phyloP scores from a whole-genome alignment of 2,113 vertebrate genomes.

The Vicugna pacos region DNA sequence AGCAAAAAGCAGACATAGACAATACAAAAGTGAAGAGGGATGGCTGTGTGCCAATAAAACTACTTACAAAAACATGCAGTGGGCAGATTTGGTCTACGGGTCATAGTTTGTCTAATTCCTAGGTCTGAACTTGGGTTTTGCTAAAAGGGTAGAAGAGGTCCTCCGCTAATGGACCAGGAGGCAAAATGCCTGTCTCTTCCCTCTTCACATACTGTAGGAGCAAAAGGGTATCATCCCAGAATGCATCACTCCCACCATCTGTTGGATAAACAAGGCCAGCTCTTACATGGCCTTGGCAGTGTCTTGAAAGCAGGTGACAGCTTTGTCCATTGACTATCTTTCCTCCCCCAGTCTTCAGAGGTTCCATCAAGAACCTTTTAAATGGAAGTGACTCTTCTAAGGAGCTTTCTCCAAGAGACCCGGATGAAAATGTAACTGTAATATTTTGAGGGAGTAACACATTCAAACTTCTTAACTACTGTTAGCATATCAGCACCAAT shows the following conservation, averaged over 20 bases:
- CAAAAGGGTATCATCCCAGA: not conserved
- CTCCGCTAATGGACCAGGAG: not conserved
- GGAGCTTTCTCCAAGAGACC: not conserved
- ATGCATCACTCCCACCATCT: too few species aligned
- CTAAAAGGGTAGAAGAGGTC: constrained; percentile 5
- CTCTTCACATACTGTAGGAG: not conserved
- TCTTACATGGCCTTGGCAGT: not conserved
- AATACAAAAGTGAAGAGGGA: not conserved
- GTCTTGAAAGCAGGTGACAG: not conserved
- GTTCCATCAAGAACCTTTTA: not conserved
- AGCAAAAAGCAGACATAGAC: not conserved
- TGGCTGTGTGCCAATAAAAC: not conserved
- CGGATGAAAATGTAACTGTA: not conserved
- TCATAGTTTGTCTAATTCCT: not conserved
- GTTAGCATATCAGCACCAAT: not conserved
- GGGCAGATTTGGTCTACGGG: not conserved
- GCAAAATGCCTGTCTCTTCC: not conserved
- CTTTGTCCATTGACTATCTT: not conserved
- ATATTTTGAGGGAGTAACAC: not conserved
- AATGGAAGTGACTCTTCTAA: not conserved
- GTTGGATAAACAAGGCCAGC: not conserved
- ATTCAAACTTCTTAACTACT: not conserved
- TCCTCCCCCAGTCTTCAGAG: not conserved
- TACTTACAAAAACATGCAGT: not conserved
- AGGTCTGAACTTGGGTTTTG: not conserved